Conservation (phyloP, 2,797 vertebrate genomes). For the Amblyraja radiata region DNA sequence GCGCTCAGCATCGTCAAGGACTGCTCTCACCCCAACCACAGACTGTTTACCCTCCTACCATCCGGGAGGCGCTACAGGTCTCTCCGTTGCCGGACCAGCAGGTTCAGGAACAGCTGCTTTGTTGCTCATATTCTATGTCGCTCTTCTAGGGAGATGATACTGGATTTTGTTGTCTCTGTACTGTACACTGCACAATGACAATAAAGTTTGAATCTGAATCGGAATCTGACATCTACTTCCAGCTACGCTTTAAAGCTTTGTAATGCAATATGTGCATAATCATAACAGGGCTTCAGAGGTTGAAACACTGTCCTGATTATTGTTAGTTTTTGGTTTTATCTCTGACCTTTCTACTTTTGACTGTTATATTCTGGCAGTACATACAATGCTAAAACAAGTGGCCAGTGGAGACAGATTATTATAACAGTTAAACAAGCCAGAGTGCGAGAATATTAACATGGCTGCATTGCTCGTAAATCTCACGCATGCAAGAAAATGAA, state of each 20-base stretch:
- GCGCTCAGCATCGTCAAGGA: no score
- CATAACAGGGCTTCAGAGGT: not conserved
- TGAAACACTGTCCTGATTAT: not conserved
- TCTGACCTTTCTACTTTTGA: not conserved
- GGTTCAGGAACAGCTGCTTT: no score
- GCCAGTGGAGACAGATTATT: not conserved
- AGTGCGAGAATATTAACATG: not conserved
- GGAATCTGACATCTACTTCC: not conserved
- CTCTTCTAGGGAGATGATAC: no score
- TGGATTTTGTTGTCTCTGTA: no score
- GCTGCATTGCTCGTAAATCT: constrained; percentile 22
- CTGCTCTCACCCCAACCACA: no score
- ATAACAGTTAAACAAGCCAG: not conserved
- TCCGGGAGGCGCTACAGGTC: no score
- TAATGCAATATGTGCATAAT: constrained; percentile 24
- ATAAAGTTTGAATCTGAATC: no score
- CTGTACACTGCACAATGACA: no score
- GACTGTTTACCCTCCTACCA: no score
- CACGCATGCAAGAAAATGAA: constrained; percentile 26
- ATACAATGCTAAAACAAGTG: not conserved
- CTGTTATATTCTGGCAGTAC: not conserved
- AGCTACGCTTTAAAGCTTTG: not conserved
- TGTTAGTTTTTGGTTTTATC: not conserved
- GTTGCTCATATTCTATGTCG: no score
- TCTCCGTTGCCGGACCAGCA: no score